Conservation (phyloP, 2,797 vertebrate genomes). For the Pangasius larnaudii region DNA sequence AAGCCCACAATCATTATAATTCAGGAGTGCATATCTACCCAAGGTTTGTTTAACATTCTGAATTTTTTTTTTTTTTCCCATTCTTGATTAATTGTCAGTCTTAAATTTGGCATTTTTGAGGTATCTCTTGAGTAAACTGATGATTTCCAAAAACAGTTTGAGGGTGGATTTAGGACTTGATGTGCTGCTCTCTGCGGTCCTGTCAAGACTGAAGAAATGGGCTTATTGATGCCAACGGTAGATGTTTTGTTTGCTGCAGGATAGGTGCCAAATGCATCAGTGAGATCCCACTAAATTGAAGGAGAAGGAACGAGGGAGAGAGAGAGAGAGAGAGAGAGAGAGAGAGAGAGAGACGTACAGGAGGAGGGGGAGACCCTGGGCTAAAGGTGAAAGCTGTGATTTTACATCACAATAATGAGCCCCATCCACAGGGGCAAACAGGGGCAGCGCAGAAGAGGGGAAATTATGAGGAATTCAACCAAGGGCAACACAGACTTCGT, state of each 20-base stretch:
- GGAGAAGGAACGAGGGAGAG: not conserved
- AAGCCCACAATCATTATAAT: not conserved
- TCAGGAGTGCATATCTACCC: not conserved
- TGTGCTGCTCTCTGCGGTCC: not conserved
- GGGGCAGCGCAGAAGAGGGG: constrained; percentile 12
- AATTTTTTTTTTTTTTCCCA: too few relatives aligned
- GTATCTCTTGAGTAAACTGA: not conserved
- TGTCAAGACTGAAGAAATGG: constrained; percentile 15
- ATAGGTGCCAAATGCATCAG: constrained; percentile 60
- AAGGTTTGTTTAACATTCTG: not conserved
- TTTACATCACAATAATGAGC: constrained; percentile 70
- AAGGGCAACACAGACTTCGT: constrained; percentile 23
- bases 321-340: constrained; percentile 9
- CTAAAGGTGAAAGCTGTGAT: constrained; percentile 67
- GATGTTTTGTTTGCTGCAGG: constrained; percentile 15
- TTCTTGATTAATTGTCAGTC: not conserved
- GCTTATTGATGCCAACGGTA: constrained; percentile 8
- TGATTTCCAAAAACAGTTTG: not conserved
- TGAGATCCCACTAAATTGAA: constrained; percentile 63
- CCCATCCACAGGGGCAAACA: constrained; percentile 45
- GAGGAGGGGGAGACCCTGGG: constrained; percentile 55
- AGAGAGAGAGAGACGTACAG: too few relatives aligned
- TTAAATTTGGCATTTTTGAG: not conserved
- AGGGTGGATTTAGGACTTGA: not conserved
- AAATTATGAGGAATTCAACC: constrained; percentile 43